phyloP scores from a whole-genome alignment of 2,797 vertebrate genomes.

The Coendou prehensilis region DNA sequence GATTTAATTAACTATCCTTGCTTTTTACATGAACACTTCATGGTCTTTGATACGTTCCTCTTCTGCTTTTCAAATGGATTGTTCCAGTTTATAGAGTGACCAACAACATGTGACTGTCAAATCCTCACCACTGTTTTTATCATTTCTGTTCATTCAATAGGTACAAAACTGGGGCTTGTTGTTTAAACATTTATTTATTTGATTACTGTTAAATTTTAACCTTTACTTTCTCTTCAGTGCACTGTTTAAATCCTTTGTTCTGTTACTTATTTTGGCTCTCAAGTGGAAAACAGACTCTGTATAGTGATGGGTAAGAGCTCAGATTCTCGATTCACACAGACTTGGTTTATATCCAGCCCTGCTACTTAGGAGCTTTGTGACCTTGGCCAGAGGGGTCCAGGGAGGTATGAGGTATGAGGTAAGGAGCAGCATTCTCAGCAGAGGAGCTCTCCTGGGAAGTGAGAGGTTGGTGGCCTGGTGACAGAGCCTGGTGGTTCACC shows the following conservation, averaged over 20 bases:
- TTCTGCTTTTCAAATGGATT: neutral
- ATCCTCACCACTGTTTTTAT: constrained; percentile 8
- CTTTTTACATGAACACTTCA: neutral
- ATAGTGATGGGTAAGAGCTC: neutral
- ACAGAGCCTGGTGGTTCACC: neutral
- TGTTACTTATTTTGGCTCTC: neutral
- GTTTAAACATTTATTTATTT: constrained; percentile 30
- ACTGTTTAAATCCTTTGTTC: constrained; percentile 26
- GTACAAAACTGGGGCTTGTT: neutral
- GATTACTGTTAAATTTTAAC: constrained; percentile 70
- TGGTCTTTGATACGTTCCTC: neutral
- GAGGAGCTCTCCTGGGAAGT: neutral
- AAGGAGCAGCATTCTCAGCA: neutral
- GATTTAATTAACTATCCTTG: neutral
- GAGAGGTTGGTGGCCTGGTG: neutral
- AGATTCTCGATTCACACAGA: neutral
- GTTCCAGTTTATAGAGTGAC: neutral
- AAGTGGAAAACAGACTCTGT: neutral
- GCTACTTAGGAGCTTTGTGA: neutral
- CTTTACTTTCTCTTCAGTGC: constrained; percentile 23
- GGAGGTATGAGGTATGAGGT: neutral
- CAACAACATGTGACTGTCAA: neutral
- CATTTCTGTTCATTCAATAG: neutral
- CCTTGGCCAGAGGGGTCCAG: neutral
- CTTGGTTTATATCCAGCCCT: neutral